These are phyloP conservation scores for Tridacna crocea DNA, from an alignment of 2,888 invertebrate genomes.

Conservation along the genomic window DNA sequence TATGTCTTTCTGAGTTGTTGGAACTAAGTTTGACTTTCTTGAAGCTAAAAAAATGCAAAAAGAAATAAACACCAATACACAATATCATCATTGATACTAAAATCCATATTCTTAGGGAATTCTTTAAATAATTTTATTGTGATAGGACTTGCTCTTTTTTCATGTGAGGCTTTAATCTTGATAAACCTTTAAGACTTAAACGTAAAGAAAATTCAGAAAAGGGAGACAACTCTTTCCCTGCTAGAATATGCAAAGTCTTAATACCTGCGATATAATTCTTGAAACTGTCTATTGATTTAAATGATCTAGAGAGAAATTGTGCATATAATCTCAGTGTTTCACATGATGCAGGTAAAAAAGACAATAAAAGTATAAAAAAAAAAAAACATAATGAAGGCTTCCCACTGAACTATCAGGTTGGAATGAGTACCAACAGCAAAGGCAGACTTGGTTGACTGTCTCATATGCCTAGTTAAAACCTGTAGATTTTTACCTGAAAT, in stretches of 20 bases:
- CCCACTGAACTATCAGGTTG: slow-evolving; percentile 20
- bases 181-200: slow-evolving; percentile 13
- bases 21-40: slow-evolving; percentile 6
- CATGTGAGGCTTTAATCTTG: slow-evolving; percentile 6
- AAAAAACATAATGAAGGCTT: slow-evolving; percentile 22
- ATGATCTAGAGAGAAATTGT: slow-evolving; percentile 33
- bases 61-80: slow-evolving; percentile 20
- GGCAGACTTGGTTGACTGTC: neutral
- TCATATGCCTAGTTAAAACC: neutral
- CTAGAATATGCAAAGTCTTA: slow-evolving; percentile 19
- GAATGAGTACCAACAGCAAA: slow-evolving; percentile 17
- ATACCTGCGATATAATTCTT: slow-evolving; percentile 31
- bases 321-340: slow-evolving; percentile 26
- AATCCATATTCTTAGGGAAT: slow-evolving; percentile 5
- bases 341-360: slow-evolving; percentile 22
- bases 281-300: slow-evolving; percentile 28
- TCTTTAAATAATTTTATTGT: neutral
- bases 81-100: neutral
- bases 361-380: slow-evolving; percentile 29
- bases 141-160: slow-evolving; percentile 11
- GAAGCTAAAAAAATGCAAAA: slow-evolving; percentile 9
- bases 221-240: slow-evolving; percentile 1
- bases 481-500: neutral
- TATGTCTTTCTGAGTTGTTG: neutral
- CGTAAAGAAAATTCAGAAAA: slow-evolving; percentile 21